Conservation (phyloP, 2,888 invertebrate genomes). For the Pasiphila rectangulata region DNA sequence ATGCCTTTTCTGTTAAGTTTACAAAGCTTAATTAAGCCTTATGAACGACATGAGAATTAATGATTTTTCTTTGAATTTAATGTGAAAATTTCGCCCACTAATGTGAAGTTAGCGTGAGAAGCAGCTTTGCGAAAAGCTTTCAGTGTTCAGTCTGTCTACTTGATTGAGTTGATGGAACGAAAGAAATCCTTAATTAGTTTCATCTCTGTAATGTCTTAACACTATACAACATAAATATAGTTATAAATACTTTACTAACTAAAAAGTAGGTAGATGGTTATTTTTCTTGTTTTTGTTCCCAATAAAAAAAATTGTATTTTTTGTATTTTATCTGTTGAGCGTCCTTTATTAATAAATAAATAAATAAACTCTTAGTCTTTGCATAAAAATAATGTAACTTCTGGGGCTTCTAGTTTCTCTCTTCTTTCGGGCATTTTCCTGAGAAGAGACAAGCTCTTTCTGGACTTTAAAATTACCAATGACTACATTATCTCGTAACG, state of each 20-base stretch:
- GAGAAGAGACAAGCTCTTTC: too few species aligned
- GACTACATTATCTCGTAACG: too few species aligned
- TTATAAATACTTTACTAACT: background rate
- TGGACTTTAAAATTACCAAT: too few species aligned
- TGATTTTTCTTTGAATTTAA: slow-evolving; percentile 35
- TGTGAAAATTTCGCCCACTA: slow-evolving; percentile 40
- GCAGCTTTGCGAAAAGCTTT: slow-evolving; percentile 31
- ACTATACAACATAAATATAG: background rate
- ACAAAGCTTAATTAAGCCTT: slow-evolving; percentile 19
- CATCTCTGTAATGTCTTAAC: slow-evolving; percentile 3
- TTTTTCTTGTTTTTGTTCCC: too few species aligned
- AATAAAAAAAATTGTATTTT: too few species aligned
- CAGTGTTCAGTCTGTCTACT: slow-evolving; percentile 29
- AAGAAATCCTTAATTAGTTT: slow-evolving; percentile 17
- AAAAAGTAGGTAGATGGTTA: too few species aligned
- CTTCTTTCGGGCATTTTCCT: too few species aligned
- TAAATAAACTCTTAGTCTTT: too few species aligned
- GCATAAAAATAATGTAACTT: too few species aligned
- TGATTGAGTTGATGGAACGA: slow-evolving; percentile 20
- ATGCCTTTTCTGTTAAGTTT: slow-evolving; percentile 12
- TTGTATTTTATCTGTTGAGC: too few species aligned
- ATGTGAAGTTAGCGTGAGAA: slow-evolving; percentile 49
- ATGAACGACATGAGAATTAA: slow-evolving; percentile 25
- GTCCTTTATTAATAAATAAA: too few species aligned
- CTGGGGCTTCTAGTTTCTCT: too few species aligned